Conservation (phyloP, 1,140 invertebrate genomes). For the Lasioglossum baleicum region DNA sequence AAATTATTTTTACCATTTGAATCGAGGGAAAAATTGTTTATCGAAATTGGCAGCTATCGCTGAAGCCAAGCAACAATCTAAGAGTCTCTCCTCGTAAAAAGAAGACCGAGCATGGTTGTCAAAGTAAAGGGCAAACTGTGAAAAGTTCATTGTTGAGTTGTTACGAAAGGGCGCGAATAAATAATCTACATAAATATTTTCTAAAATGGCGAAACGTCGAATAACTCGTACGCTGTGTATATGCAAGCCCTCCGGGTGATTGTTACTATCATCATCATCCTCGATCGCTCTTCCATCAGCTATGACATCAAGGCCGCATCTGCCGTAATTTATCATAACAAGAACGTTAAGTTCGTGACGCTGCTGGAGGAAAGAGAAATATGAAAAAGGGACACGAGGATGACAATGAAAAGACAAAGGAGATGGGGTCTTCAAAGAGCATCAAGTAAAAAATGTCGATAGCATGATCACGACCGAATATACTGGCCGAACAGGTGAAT, state of each 20-base stretch:
- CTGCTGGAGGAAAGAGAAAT: not conserved
- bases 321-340: constrained; percentile 41
- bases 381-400: not conserved
- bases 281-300: constrained; percentile 43
- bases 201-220: constrained; percentile 23
- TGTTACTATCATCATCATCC: constrained; percentile 27
- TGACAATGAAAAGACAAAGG: too few species aligned
- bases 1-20: not conserved
- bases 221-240: not conserved
- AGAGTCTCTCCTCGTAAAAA: not conserved
- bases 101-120: not conserved
- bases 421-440: not conserved
- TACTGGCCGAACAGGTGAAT: not conserved
- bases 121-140: not conserved
- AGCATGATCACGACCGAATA: not conserved
- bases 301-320: constrained; percentile 57
- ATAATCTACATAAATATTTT: constrained; percentile 27
- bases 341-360: constrained; percentile 29
- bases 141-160: constrained; percentile 6
- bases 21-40: too few species aligned
- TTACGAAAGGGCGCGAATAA: constrained; percentile 1
- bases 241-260: constrained; percentile 21
- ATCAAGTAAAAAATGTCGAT: not conserved
- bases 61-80: not conserved
- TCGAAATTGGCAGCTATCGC: too few species aligned